Base-by-base conservation (phyloP, 1,140 invertebrate genomes). In the Atopsyche davidsoni region DNA sequence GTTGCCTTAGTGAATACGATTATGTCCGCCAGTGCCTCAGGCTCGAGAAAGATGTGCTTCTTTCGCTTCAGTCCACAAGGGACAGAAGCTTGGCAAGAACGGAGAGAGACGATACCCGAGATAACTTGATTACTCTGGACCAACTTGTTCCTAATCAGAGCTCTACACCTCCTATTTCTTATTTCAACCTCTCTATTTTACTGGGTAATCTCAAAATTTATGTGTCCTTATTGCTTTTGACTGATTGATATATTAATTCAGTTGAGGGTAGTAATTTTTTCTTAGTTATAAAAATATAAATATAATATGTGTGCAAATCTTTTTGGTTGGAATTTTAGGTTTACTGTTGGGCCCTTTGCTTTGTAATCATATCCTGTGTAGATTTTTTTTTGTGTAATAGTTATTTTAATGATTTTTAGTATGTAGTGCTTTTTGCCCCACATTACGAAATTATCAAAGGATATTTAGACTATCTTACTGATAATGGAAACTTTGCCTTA, bases 11-110 rank as follows among this genome's bases (percentile, higher is more conserved):
- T 40, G 88, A 95, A 64, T 93, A 95, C 71, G 89, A 93, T 64
- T 96, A 95, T 69, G 85, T 96, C 47, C 89, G 95, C 64, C 83
- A 90, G 57, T 96, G 93, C 70, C 86, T 96, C 31, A 94, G 96
- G 66, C 70, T 95, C 60, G 93, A 96, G 66, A 81, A 86, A 65
- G 92, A 96, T 73, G 87, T 97, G 1, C 75, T 82, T 45, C 73
- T 98, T 50, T 85, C 82, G 35, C 73, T 89, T 35, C 77, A 82
- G 54, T 79, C 85, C 4, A 80, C 83, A 45, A 72, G 62, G 23
- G 75, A 81, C 49, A 73, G 86, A 6, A 68, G 64, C 4, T 66
- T 79, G 47, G 73, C 75, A 1, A 65, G 77, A 4, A 73, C 69
- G 60, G 67, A 79, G 25, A 75, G 83, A 64, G 89, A 92, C 66